phyloP scores from a whole-genome alignment of 2,113 vertebrate genomes.

The Boulengeromyrus knoepffleri region DNA sequence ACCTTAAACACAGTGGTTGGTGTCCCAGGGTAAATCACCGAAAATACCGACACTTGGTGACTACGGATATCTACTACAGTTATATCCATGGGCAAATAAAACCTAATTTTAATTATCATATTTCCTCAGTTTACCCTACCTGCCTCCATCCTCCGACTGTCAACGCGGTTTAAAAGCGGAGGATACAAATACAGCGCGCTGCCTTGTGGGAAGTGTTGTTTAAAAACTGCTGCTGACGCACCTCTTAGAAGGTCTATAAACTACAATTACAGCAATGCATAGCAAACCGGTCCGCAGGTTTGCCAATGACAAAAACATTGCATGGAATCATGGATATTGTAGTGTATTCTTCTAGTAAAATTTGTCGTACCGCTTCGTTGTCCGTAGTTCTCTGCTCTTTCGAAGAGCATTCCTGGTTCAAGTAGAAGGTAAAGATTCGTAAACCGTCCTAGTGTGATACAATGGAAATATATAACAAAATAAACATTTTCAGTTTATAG shows the following conservation, averaged over 20 bases:
- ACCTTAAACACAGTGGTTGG: neutral
- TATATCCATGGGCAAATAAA: neutral
- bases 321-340: constrained; percentile 22
- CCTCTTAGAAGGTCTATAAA: neutral
- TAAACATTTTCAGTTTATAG: neutral
- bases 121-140: constrained; percentile 32
- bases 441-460: neutral
- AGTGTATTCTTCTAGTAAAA: constrained; percentile 16
- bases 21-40: neutral
- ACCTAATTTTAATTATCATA: constrained; percentile 1
- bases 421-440: neutral
- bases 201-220: constrained; percentile 34
- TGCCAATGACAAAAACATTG: constrained; percentile 12
- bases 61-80: neutral
- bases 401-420: neutral
- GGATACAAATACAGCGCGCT: constrained; percentile 32
- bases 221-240: neutral
- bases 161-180: constrained; percentile 34
- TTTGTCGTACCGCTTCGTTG: neutral
- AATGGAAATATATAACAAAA: neutral
- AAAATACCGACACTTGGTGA: neutral
- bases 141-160: constrained; percentile 48
- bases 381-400: neutral
- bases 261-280: constrained; percentile 24
- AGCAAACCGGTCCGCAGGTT: neutral